Evolutionary conservation across 2,888 invertebrate species (phyloP).

Genomic region (Dermolepida albohirtum): DNA sequence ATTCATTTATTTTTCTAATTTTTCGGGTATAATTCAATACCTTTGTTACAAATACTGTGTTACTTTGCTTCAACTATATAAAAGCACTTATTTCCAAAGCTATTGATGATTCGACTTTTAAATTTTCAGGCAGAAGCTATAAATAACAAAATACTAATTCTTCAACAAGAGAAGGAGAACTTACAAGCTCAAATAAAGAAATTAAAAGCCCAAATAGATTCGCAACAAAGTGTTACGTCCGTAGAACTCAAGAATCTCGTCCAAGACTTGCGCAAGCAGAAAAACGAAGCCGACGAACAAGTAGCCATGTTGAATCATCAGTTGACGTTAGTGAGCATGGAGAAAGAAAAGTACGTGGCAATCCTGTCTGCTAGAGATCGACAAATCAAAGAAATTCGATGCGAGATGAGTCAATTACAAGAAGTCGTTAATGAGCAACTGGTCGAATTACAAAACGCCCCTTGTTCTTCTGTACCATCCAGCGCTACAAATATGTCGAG

Average conservation of each 20-base stretch:
- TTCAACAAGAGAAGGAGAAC: conserved; percentile 47
- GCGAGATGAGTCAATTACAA: conserved; percentile 62
- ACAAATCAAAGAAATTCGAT: conserved; percentile 62
- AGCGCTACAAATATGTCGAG: conserved; percentile 48
- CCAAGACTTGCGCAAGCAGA: conserved; percentile 57
- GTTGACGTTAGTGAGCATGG: conserved; percentile 58
- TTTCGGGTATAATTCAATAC: no score
- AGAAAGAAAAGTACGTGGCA: conserved; percentile 62
- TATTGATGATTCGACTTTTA: no score
- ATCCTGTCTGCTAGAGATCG: conserved; percentile 60
- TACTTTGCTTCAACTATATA: no score
- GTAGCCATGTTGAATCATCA: conserved; percentile 57
- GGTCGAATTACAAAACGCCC: conserved; percentile 52
- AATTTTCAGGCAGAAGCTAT: conserved; percentile 49
- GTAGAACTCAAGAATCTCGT: conserved; percentile 55
- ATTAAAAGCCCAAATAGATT: conserved; percentile 52
- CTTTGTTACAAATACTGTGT: no score
- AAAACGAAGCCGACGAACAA: conserved; percentile 55
- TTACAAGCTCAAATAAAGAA: conserved; percentile 51
- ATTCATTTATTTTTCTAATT: no score
- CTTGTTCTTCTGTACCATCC: conserved; percentile 47
- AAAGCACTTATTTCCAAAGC: no score
- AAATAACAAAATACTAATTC: conserved; percentile 46
- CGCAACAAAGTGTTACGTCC: conserved; percentile 47
- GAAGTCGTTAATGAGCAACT: conserved; percentile 62